These are phyloP conservation scores for Heliornis fulica DNA, from an alignment of 2,113 vertebrate species.

Conservation along the genomic window DNA sequence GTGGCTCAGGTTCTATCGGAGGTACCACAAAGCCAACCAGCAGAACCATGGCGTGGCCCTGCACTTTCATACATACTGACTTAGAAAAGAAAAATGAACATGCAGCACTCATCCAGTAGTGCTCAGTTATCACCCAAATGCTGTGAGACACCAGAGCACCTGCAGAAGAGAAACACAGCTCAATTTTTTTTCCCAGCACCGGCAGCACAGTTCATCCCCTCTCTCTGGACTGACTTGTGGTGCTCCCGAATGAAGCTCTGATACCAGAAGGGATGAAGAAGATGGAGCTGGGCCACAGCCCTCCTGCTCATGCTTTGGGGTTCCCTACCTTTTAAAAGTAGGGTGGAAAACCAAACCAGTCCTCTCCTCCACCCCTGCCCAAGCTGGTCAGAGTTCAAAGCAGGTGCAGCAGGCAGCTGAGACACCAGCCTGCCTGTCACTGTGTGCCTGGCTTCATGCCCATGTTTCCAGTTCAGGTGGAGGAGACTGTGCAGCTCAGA, in stretches of 20 bases:
- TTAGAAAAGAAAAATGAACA: not conserved
- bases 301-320: fast-evolving
- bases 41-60: not conserved
- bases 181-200: not conserved
- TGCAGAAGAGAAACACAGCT: not conserved
- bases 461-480: not conserved
- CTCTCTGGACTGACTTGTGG: not conserved
- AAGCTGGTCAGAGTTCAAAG: not conserved
- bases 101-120: not conserved
- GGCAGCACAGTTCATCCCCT: not conserved
- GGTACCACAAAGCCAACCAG: not conserved
- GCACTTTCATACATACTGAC: not conserved
- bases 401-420: not conserved
- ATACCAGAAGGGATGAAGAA: not conserved
- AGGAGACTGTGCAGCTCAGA: not conserved
- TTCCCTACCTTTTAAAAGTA: not conserved
- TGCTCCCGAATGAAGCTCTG: not conserved
- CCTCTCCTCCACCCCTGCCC: not conserved
- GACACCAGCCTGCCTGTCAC: not conserved
- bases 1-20: not conserved
- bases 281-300: not conserved
- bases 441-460: not conserved
- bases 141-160: not conserved
- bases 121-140: not conserved
- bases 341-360: not conserved